Evolutionary conservation across 2,888 invertebrate species (phyloP), one percentile per base, ranked within the genome.

Genomic region (Synanthedon myopaeformis): DNA sequence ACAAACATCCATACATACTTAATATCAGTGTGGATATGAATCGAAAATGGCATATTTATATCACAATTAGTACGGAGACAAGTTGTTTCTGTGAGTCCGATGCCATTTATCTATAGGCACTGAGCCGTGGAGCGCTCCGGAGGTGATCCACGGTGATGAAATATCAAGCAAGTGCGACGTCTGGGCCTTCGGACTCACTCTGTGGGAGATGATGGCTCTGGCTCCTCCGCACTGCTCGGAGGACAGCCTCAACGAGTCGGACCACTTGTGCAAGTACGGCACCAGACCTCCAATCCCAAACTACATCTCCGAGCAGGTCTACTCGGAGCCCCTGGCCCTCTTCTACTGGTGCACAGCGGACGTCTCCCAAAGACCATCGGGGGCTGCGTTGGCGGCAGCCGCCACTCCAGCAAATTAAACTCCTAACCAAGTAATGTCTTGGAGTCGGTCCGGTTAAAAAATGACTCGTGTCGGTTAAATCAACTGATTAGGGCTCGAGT

Each of bases 131-230:
- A 91, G 90, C 62, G 91, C 95, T 0, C 94, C 95, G 0, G 96
- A 96, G 88, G 89, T 93, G 8, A 76, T 94, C 14, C 65, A 76
- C 6, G 89, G 90, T 51, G 89, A 87, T 8, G 75, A 89, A 17
- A 89, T 95, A 52, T 91, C 92, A 3, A 82, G 81, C 61, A 94
- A 93, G 77, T 91, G 93, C 0, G 96, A 96, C 69, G 91, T 96
- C 51, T 96, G 94, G 84, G 88, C 95, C 2, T 92, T 92, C 59
- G 96, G 95, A 0, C 85, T 95, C 10, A 90, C 93, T 0, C 70
- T 95, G 28, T 95, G 93, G 91, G 95, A 96, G 87, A 95, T 94
- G 91, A 82, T 96, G 72, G 89, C 94, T 0, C 81, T 95, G 3
- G 82, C 88, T 53, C 89, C 92, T 0, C 96, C 95, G 0, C 92